Percentiles rank a stretch among this genome's conserved stretches.
phyloP scores from a whole-genome alignment of 2,113 vertebrate species.

The Microcebus tavaratra region DNA sequence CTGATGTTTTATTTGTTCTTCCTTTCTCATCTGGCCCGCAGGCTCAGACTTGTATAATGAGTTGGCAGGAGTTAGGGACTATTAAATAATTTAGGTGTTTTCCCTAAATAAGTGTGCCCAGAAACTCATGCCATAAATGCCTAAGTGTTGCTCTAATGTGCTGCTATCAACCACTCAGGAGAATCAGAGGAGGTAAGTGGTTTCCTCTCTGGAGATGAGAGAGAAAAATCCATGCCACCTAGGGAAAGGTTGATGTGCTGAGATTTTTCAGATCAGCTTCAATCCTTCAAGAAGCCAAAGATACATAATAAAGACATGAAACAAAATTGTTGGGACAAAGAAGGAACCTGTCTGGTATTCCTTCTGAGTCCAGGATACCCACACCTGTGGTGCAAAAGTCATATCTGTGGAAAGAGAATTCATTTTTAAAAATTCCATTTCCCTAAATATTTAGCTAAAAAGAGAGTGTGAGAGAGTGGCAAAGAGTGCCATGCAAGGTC shows the following conservation, averaged over 20 bases:
- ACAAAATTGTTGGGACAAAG: neutral
- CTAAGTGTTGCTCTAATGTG: neutral
- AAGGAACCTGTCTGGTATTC: neutral
- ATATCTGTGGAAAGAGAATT: neutral
- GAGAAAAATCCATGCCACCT: neutral
- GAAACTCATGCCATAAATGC: conserved; percentile 32
- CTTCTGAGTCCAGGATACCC: neutral
- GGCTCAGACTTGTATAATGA: conserved; percentile 15
- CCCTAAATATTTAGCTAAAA: neutral
- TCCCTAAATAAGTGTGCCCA: conserved; percentile 23
- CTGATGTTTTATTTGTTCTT: neutral
- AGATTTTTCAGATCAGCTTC: neutral
- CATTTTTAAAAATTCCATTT: neutral
- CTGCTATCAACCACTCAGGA: conserved; percentile 1
- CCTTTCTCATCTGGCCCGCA: neutral
- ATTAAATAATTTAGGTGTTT: conserved; percentile 54
- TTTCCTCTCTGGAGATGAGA: neutral
- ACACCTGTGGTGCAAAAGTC: neutral
- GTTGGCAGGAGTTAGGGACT: conserved; percentile 27
- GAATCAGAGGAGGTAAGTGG: neutral
- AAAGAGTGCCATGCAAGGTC: neutral
- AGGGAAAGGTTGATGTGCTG: neutral
- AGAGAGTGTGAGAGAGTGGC: neutral
- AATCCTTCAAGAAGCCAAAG: neutral
- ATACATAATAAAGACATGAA: neutral